These are phyloP conservation scores for Callyntrura sp. DNA, from an alignment of 2,888 invertebrate species.

Conservation along the genomic window DNA sequence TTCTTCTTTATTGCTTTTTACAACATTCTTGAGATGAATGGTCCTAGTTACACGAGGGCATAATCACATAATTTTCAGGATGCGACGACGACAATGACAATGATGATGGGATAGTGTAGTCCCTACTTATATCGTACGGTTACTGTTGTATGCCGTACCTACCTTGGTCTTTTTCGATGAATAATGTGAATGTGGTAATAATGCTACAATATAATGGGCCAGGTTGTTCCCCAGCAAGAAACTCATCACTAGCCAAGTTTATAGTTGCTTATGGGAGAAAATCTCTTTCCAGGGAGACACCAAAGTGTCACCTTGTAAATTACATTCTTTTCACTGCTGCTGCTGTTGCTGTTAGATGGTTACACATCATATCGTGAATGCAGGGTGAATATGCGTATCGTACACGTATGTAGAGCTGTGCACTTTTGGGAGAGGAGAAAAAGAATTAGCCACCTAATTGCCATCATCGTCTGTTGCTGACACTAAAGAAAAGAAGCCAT, in stretches of 20 bases:
- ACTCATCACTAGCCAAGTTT: conserved; percentile 27
- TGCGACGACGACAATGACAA: too few relatives aligned
- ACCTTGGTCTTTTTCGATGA: conserved; percentile 44
- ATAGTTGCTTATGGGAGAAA: conserved; percentile 46
- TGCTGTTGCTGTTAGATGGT: neutral
- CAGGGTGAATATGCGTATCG: too few relatives aligned
- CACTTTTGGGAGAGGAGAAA: conserved; percentile 35
- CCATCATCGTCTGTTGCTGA: conserved; percentile 64
- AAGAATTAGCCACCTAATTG: conserved; percentile 75
- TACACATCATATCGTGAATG: too few relatives aligned
- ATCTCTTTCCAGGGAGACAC: conserved; percentile 65
- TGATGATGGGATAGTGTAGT: neutral
- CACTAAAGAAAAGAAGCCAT: conserved; percentile 53
- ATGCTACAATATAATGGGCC: conserved; percentile 63
- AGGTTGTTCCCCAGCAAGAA: conserved; percentile 52
- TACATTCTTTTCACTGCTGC: conserved; percentile 64
- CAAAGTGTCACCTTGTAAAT: conserved; percentile 77
- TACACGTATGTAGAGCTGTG: neutral
- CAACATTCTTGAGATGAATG: conserved; percentile 66
- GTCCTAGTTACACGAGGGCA: conserved; percentile 46
- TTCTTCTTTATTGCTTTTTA: conserved; percentile 68
- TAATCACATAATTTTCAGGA: conserved; percentile 53
- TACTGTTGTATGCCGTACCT: too few relatives aligned
- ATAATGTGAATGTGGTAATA: conserved; percentile 70
- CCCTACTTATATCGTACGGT: too few relatives aligned